These are phyloP conservation scores for Drosophila nr. medialis DNA, from an alignment of 2,888 invertebrate species.

Conservation along the genomic window DNA sequence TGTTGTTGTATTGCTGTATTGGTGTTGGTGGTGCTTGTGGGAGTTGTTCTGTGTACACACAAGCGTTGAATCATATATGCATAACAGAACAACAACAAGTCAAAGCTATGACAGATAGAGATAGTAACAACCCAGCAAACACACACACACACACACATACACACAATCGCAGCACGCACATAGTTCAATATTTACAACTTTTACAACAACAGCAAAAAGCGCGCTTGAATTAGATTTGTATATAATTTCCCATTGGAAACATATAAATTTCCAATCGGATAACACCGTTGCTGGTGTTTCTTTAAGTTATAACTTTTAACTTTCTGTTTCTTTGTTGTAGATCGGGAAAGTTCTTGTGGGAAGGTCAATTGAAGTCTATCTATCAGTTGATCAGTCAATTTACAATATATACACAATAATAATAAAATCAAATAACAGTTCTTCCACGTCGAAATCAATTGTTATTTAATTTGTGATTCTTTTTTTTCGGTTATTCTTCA, in stretches of 20 bases:
- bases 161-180: slow-evolving; percentile 28
- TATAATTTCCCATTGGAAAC: slow-evolving; percentile 8
- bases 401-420: slow-evolving; percentile 31
- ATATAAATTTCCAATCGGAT: slow-evolving; percentile 2
- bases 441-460: slow-evolving; percentile 46
- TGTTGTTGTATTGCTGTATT: slow-evolving; percentile 1
- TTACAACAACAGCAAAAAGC: slow-evolving; percentile 45
- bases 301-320: slow-evolving; percentile 7
- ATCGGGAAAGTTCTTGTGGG: slow-evolving; percentile 13
- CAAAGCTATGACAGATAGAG: slow-evolving; percentile 58
- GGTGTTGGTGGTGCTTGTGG: slow-evolving; percentile 59
- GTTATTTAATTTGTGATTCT: slow-evolving; percentile 38
- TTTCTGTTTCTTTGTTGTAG: slow-evolving; percentile 23
- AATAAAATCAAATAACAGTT: slow-evolving; percentile 43
- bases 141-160: slow-evolving; percentile 26
- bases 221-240: slow-evolving; percentile 43
- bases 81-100: slow-evolving; percentile 18
- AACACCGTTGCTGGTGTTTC: neutral
- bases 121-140: slow-evolving; percentile 70
- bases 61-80: slow-evolving; percentile 62
- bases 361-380: slow-evolving; percentile 54
- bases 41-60: slow-evolving; percentile 67
- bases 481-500: neutral
- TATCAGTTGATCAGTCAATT: slow-evolving; percentile 48
- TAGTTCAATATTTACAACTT: slow-evolving; percentile 44